These are phyloP conservation scores for Pegoplata infirma DNA, from an alignment of 2,888 invertebrate genomes.

Conservation along the genomic window DNA sequence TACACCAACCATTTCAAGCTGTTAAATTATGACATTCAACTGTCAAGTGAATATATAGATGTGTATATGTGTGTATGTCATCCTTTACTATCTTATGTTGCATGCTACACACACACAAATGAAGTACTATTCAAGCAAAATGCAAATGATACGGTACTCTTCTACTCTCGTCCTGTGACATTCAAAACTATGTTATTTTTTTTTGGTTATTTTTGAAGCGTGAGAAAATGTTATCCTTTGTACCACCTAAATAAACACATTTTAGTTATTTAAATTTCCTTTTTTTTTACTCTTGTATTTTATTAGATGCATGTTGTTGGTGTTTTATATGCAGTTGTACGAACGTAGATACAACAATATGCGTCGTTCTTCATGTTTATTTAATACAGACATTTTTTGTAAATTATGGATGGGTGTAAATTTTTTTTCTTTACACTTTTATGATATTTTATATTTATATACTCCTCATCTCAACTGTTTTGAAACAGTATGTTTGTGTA, in stretches of 20 bases:
- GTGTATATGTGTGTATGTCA: neutral
- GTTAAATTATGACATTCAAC: conserved; percentile 64
- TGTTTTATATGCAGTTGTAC: neutral
- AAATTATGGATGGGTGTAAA: conserved; percentile 37
- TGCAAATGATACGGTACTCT: conserved; percentile 23
- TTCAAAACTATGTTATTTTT: neutral
- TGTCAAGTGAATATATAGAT: conserved; percentile 53
- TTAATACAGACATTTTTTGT: conserved; percentile 18
- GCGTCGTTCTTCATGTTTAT: conserved; percentile 9
- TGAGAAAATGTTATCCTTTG: conserved; percentile 59
- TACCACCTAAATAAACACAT: conserved; percentile 53
- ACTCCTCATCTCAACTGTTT: conserved; percentile 31
- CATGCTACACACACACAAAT: conserved; percentile 6
- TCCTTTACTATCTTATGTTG: neutral
- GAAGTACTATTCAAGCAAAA: conserved; percentile 38
- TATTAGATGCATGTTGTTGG: conserved; percentile 4
- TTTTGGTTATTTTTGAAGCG: conserved; percentile 35
- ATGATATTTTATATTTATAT: too few species aligned
- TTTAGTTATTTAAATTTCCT: conserved; percentile 20
- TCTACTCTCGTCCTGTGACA: conserved; percentile 50
- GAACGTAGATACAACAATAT: too few species aligned
- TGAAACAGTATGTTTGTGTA: neutral
- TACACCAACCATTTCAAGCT: conserved; percentile 55
- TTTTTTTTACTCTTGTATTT: conserved; percentile 12
- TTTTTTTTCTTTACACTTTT: conserved; percentile 40